Evolutionary conservation across 2,888 invertebrate species (phyloP), one percentile per base, ranked within the genome.

Genomic region (Eurytoma adleriae): DNA sequence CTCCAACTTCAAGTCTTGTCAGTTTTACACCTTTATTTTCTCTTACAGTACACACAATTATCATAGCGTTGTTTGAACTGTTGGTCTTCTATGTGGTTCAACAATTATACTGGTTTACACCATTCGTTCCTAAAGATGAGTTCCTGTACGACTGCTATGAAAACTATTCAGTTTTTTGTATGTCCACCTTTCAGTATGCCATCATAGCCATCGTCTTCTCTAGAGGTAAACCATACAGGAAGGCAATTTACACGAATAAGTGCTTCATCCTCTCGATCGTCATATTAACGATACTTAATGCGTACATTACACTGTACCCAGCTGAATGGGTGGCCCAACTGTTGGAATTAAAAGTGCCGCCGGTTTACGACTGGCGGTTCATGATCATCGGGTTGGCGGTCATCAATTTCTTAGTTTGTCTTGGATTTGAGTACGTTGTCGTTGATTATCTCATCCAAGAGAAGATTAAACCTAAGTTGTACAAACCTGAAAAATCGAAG

Each of bases 131-230:
- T 86, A 90, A 86, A 0, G 83, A 88, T 57, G 83, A 89, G 0
- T 89, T 86, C 10, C 89, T 89, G 57, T 91, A 92, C 67, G 87
- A 88, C 4, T 92, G 92, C 61, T 93, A 92, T 86, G 94, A 95
- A 86, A 94, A 94, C 85, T 94, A 94, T 84, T 92, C 93, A 0
- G 91, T 95, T 2, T 95, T 93, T 86, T 91, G 92, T 0, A 89
- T 93, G 0, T 94, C 94, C 0, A 92, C 93, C 80, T 95, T 93
- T 86, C 95, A 95, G 86, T 95, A 95, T 87, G 92, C 95, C 30
- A 92, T 92, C 0, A 92, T 94, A 89, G 94, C 93, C 0, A 89
- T 94, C 74, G 92, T 93, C 56, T 95, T 94, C 87, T 94, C 94
- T 0, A 93, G 93, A 80, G 95, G 95, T 0, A 93, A 93, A 74